phyloP scores from a whole-genome alignment of 2,797 vertebrate genomes.

The Gymnothorax reevesii region DNA sequence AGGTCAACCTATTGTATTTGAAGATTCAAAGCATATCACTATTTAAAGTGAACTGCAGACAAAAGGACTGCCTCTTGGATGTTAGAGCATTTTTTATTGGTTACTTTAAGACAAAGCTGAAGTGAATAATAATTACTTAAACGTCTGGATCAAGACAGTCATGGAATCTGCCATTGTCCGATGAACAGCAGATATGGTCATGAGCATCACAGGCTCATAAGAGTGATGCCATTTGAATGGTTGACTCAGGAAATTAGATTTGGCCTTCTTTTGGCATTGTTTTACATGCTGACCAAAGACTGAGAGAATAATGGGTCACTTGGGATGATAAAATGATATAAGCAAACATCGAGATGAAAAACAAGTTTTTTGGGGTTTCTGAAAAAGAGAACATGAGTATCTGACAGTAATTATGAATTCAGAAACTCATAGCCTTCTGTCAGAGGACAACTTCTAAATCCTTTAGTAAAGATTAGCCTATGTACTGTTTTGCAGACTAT shows the following conservation, averaged over 20 bases:
- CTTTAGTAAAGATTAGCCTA: not conserved
- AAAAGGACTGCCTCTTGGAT: not conserved
- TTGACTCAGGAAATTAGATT: not conserved
- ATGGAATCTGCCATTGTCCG: not conserved
- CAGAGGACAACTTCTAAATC: not conserved
- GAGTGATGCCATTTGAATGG: not conserved
- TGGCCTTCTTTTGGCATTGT: not conserved
- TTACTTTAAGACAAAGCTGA: not conserved
- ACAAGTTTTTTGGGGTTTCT: conserved; percentile 21
- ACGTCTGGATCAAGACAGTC: too few relatives aligned
- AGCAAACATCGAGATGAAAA: not conserved
- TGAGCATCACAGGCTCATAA: not conserved
- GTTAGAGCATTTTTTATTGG: not conserved
- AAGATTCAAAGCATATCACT: not conserved
- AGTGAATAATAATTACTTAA: too few relatives aligned
- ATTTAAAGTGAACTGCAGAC: not conserved
- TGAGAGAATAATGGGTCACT: not conserved
- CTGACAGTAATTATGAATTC: conserved; percentile 26
- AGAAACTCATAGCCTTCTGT: not conserved
- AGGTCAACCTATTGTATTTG: not conserved
- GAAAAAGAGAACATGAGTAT: not conserved
- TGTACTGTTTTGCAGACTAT: not conserved
- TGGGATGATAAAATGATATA: conserved; percentile 18
- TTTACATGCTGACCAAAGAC: not conserved
- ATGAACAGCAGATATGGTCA: conserved; percentile 4